These are phyloP conservation scores for Sminthurinus aureus DNA, from an alignment of 2,888 invertebrate genomes.

Conservation along the genomic window DNA sequence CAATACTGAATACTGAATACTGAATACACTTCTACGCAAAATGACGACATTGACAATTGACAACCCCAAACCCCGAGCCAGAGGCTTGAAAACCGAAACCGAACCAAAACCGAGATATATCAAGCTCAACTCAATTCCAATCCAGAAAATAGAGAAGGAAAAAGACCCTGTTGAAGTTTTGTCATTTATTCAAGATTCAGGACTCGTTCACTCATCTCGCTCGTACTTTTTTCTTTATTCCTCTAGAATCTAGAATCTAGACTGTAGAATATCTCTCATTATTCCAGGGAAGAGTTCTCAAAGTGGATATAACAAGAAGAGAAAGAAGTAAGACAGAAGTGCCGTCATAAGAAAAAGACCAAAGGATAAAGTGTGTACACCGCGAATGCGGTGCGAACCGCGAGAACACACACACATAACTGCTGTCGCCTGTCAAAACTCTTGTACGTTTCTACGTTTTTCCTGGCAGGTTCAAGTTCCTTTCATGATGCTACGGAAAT, in stretches of 20 bases:
- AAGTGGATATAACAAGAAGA: not conserved
- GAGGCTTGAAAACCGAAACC: no score
- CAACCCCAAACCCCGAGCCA: not conserved
- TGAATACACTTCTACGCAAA: not conserved
- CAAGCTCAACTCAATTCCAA: no score
- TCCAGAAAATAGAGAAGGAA: not conserved
- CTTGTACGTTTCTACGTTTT: not conserved
- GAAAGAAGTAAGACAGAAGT: not conserved
- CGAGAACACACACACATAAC: conserved; percentile 16
- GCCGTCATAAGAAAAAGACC: not conserved
- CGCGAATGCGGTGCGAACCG: not conserved
- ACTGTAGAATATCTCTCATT: not conserved
- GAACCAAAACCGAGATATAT: no score
- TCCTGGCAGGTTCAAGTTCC: not conserved
- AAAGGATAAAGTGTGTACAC: not conserved
- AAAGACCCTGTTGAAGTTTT: not conserved
- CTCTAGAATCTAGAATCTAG: conserved; percentile 14
- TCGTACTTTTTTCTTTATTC: not conserved
- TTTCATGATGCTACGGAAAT: not conserved
- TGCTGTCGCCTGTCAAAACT: conserved; percentile 40
- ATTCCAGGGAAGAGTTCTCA: not conserved
- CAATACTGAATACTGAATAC: no score
- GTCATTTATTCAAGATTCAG: not conserved
- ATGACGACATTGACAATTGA: not conserved
- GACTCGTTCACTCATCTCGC: not conserved